Evolutionary conservation across 2,888 invertebrate genomes (phyloP).

Genomic region (Diplazon laetatorius): DNA sequence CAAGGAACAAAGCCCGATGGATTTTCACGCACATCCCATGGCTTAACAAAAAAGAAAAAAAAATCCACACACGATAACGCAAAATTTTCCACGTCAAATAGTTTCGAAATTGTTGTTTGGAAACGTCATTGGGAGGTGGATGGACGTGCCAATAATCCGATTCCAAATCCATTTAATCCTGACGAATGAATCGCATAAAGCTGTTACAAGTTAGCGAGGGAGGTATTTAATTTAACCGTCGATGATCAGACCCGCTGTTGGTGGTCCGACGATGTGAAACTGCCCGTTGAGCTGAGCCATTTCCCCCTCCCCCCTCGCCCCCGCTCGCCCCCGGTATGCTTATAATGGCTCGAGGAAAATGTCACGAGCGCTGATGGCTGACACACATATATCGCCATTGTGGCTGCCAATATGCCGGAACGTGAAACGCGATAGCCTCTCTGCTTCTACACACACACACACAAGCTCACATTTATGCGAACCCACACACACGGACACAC

Average conservation of each 20-base stretch:
- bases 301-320: too few relatives aligned
- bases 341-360: slow-evolving; percentile 63
- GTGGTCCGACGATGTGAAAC: neutral
- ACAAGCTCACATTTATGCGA: slow-evolving; percentile 32
- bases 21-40: too few relatives aligned
- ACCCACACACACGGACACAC: too few relatives aligned
- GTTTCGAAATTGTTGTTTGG: too few relatives aligned
- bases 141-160: too few relatives aligned
- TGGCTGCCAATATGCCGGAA: slow-evolving; percentile 55
- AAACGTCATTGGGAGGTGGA: too few relatives aligned
- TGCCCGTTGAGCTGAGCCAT: slow-evolving; percentile 1
- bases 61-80: too few relatives aligned
- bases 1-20: too few relatives aligned
- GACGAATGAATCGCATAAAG: neutral
- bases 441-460: too few relatives aligned
- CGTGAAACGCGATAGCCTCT: slow-evolving; percentile 40
- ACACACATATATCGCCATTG: slow-evolving; percentile 63
- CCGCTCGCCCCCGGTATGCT: slow-evolving; percentile 20
- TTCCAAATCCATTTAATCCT: neutral
- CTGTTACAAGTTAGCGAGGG: neutral
- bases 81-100: too few relatives aligned
- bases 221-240: slow-evolving; percentile 27
- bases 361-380: slow-evolving; percentile 60
- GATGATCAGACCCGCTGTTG: slow-evolving; percentile 12
- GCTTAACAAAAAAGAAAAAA: too few relatives aligned